Base-by-base conservation (phyloP, 2,888 invertebrate species). In the Monochamus alternatus region DNA sequence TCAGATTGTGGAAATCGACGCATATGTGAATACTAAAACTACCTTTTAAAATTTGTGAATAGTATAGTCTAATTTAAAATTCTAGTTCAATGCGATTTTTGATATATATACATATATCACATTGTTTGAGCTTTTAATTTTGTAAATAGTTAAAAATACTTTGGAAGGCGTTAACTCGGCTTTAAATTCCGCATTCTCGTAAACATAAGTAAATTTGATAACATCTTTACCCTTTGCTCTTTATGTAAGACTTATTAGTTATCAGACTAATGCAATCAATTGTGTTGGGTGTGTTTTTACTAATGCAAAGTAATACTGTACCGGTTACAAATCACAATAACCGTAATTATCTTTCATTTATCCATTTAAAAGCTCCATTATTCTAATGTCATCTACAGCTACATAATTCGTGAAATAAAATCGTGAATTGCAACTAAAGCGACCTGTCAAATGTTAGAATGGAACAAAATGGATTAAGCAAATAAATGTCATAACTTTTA, bases 361-460 rank as follows among this genome's bases (percentile, higher is more conserved):
- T 59, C 65, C 44, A 9, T 52, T 14, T 32, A 52, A 69, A 14
- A 69, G 47, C 62, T 5, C 71, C 71, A 71, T 63, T 69, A 66
- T 65, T 75, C 59, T 70, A 69, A 69, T 74, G 75, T 70, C 75
- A 75, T 75, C 70, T 75, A 59, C 51, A 70, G 60, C 55, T 64
- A 58, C 64, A 60, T 43, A 73, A 65, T 60, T 75, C 75, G 75
- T 75, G 75, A 70, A 70, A 65, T 59, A 59, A 55, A 62, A 51
- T 70, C 75, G 75, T 75, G 75, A 70, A 71, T 47, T 64, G 75
- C 70, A 75, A 75, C 70, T 75, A 71, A 70, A 47, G 10, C 31
- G 44, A 70, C 63, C 70, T 65, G 75, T 75, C 75, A 68, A 75
- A 65, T 47, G 59, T 65, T 52, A 60, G 44, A 75, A 74, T 51